Conservation (phyloP, 2,113 vertebrate genomes). For the Urocynchramus pylzowi region DNA sequence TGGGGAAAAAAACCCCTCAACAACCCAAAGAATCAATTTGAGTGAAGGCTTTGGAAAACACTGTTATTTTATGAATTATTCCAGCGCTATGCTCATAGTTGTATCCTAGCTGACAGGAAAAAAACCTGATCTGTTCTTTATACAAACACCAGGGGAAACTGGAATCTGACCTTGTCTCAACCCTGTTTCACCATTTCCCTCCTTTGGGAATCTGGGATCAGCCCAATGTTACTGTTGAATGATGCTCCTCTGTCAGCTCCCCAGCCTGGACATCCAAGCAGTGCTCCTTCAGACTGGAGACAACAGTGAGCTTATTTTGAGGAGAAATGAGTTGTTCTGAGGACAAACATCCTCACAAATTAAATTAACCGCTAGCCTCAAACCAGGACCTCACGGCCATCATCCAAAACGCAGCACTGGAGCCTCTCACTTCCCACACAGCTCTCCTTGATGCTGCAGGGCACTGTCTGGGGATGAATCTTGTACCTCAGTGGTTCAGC, state of each 20-base stretch:
- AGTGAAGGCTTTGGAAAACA: not conserved
- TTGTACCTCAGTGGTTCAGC: not conserved
- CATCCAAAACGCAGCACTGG: not conserved
- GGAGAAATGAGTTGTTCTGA: not conserved
- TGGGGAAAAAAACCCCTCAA: not conserved
- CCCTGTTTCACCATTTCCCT: not conserved
- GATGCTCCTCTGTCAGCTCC: not conserved
- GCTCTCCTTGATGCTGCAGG: not conserved
- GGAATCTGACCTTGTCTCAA: slow-evolving; percentile 22
- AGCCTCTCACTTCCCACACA: not conserved
- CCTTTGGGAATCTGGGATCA: slow-evolving; percentile 2
- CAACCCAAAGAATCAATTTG: not conserved
- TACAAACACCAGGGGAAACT: not conserved
- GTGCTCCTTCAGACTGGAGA: not conserved
- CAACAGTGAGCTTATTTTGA: not conserved
- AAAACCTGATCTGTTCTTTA: not conserved
- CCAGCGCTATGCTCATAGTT: not conserved
- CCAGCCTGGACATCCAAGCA: not conserved
- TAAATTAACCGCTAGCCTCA: not conserved
- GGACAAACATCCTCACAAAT: not conserved
- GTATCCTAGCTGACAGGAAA: not conserved
- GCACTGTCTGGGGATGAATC: not conserved
- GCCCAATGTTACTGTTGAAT: not conserved
- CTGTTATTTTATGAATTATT: slow-evolving; percentile 23
- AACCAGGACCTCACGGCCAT: not conserved